Evolutionary conservation across 1,140 invertebrate species (phyloP).

Genomic region (Pseudomyrmex pallidus): DNA sequence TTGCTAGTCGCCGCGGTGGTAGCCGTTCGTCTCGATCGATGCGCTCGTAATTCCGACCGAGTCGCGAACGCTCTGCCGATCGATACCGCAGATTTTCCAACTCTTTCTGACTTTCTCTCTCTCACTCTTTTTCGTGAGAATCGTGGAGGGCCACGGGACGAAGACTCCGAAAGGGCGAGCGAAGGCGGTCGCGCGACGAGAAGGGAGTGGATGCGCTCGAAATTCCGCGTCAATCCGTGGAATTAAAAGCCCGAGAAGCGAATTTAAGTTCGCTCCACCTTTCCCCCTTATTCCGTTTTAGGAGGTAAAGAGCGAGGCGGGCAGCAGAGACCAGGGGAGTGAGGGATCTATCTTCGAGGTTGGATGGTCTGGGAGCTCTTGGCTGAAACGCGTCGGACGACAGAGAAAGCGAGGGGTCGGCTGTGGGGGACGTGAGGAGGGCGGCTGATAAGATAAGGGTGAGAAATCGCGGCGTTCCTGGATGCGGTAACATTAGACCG

Average conservation of each 20-base stretch:
- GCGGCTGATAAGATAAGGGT: slow-evolving; percentile 83
- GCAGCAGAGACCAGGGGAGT: background rate
- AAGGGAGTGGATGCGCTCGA: slow-evolving; percentile 38
- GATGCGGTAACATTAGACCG: slow-evolving; percentile 82
- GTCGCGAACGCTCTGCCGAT: slow-evolving; percentile 61
- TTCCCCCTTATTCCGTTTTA: slow-evolving; percentile 10
- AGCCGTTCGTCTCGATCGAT: slow-evolving; percentile 67
- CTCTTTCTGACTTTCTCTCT: slow-evolving; percentile 29
- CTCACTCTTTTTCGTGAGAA: slow-evolving; percentile 21
- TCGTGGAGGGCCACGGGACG: background rate
- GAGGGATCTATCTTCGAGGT: slow-evolving; percentile 41
- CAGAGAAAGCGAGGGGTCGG: slow-evolving; percentile 38
- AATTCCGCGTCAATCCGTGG: slow-evolving; percentile 73
- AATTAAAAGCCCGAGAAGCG: slow-evolving; percentile 80
- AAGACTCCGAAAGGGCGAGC: background rate
- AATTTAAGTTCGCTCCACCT: slow-evolving; percentile 73
- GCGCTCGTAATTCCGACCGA: slow-evolving; percentile 62
- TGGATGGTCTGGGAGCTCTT: slow-evolving; percentile 26
- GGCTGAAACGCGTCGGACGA: slow-evolving; percentile 45
- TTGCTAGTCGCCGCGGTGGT: slow-evolving; percentile 64
- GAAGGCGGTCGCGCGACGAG: slow-evolving; percentile 5
- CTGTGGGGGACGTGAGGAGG: slow-evolving; percentile 46
- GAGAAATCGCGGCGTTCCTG: slow-evolving; percentile 83
- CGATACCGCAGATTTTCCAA: slow-evolving; percentile 70
- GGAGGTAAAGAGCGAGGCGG: slow-evolving; percentile 27